Conservation (phyloP, 2,888 invertebrate species). For the Calameuta filiformis region DNA sequence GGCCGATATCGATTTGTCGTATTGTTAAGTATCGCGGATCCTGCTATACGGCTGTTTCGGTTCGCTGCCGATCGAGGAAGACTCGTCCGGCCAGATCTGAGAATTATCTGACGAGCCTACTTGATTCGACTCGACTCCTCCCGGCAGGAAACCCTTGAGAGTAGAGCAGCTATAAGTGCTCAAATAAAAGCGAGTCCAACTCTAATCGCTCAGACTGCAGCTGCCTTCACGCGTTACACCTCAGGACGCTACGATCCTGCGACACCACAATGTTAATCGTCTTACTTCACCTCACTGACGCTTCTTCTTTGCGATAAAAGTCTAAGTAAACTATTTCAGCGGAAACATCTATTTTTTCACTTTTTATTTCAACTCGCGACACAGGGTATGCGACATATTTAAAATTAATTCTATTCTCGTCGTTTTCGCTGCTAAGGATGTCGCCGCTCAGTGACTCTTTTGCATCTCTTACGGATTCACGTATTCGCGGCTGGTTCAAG, state of each 20-base stretch:
- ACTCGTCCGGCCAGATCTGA: neutral
- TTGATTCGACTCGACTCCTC: neutral
- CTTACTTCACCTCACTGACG: neutral
- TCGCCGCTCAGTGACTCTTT: neutral
- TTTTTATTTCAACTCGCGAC: neutral
- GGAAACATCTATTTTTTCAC: neutral
- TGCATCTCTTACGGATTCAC: neutral
- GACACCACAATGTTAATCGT: neutral
- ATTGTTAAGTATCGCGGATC: neutral
- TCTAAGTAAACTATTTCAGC: neutral
- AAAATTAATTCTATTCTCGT: neutral
- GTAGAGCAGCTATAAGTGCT: neutral
- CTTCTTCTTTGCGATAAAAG: neutral
- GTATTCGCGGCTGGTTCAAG: neutral
- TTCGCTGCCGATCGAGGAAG: neutral
- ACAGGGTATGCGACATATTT: neutral
- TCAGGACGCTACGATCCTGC: neutral
- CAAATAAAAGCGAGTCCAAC: neutral
- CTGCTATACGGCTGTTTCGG: neutral
- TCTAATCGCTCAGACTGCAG: neutral
- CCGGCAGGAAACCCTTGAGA: neutral
- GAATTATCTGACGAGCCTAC: neutral
- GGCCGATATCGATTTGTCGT: neutral
- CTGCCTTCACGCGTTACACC: neutral
- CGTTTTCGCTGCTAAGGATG: neutral